phyloP scores from a whole-genome alignment of 2,888 invertebrate species.

The Oligia fasciuncula region DNA sequence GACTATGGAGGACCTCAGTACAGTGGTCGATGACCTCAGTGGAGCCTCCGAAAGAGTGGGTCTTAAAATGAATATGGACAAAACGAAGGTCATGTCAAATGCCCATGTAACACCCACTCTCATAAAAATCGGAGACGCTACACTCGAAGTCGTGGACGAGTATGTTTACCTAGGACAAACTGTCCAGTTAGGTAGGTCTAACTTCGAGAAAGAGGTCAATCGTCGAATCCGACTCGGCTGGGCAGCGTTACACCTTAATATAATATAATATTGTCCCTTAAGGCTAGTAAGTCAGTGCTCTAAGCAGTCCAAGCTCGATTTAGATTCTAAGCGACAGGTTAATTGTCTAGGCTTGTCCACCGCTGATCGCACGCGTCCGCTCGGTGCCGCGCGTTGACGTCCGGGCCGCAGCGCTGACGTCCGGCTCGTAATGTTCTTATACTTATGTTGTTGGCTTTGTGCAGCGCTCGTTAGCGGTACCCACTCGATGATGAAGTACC shows the following conservation, averaged over 20 bases:
- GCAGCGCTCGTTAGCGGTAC: constrained; percentile 49
- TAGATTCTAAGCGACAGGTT: neutral
- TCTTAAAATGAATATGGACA: too few species aligned
- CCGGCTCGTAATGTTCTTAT: constrained; percentile 31
- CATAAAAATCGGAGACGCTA: too few species aligned
- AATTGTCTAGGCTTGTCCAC: neutral
- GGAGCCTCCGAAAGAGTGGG: too few species aligned
- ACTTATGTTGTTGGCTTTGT: constrained; percentile 43
- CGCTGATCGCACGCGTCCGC: neutral
- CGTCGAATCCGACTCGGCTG: too few species aligned
- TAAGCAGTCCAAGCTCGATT: neutral
- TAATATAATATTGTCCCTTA: neutral
- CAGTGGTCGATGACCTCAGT: too few species aligned
- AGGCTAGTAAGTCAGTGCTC: neutral
- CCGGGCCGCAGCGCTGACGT: constrained; percentile 17
- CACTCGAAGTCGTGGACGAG: too few species aligned
- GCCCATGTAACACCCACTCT: too few species aligned
- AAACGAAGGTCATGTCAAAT: too few species aligned
- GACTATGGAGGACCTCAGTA: too few species aligned
- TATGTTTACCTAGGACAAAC: too few species aligned
- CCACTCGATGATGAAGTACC: neutral
- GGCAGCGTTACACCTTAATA: neutral
- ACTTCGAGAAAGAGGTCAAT: too few species aligned
- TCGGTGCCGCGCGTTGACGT: neutral
- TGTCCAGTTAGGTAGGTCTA: too few species aligned